Conservation (phyloP, 2,113 vertebrate genomes). For the Pachypanchax playfairii region DNA sequence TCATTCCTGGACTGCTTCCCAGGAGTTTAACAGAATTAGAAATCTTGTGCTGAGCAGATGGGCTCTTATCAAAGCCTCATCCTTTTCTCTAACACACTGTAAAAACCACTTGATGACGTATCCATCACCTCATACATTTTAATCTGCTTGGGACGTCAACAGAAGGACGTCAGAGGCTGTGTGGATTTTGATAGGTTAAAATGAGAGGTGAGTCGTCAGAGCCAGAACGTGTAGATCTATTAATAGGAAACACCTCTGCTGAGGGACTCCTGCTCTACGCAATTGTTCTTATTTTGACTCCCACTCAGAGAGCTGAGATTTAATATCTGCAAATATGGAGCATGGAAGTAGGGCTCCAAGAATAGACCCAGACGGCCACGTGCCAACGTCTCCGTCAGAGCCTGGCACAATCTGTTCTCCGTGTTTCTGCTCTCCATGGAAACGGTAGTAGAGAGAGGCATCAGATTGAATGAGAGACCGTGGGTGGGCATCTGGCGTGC, state of each 20-base stretch:
- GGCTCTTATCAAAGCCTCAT: slow-evolving; percentile 2
- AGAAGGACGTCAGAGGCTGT: slow-evolving; percentile 23
- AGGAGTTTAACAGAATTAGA: slow-evolving; percentile 20
- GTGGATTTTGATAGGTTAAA: slow-evolving; percentile 42
- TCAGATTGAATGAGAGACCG: slow-evolving; percentile 77
- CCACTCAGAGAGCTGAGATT: slow-evolving; percentile 33
- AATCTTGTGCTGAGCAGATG: slow-evolving; percentile 12
- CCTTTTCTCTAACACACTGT: not conserved
- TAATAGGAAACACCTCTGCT: slow-evolving; percentile 53
- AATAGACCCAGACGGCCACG: slow-evolving; percentile 73
- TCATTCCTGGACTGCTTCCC: slow-evolving; percentile 10
- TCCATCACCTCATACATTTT: slow-evolving; percentile 15
- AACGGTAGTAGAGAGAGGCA: slow-evolving; percentile 71
- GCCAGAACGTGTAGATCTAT: slow-evolving; percentile 59
- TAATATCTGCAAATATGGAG: slow-evolving; percentile 71
- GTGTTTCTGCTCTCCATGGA: slow-evolving; percentile 65
- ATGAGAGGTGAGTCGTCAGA: slow-evolving; percentile 35
- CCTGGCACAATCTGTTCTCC: slow-evolving; percentile 65
- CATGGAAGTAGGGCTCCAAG: slow-evolving; percentile 63
- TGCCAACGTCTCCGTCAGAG: slow-evolving; percentile 68
- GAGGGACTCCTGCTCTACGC: slow-evolving; percentile 61
- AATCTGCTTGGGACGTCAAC: slow-evolving; percentile 39
- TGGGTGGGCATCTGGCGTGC: slow-evolving; percentile 67
- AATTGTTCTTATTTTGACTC: slow-evolving; percentile 39
- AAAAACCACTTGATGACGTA: slow-evolving; percentile 34